A percentile compares a stretch with the other conserved stretches of the same genome.
phyloP scores from a whole-genome alignment of 2,888 invertebrate species.

The Atethmia centrago region DNA sequence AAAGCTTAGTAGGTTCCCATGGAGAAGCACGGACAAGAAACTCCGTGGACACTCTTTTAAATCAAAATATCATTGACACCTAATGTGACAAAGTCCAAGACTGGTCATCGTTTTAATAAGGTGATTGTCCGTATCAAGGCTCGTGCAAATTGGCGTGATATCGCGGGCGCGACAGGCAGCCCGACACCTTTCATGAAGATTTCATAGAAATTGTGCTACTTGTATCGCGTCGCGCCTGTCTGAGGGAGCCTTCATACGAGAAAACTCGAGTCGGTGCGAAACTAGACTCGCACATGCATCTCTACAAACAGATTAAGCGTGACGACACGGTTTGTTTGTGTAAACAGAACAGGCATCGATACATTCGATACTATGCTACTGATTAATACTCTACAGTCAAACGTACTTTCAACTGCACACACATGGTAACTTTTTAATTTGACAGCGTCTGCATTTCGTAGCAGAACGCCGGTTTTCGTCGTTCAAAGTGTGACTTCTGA shows the following conservation, averaged over 20 bases:
- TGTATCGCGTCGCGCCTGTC: too few species aligned
- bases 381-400: constrained; percentile 12
- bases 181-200: too few species aligned
- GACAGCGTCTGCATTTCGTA: neutral
- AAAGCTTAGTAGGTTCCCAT: neutral
- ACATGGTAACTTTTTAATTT: neutral
- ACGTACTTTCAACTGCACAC: neutral
- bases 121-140: neutral
- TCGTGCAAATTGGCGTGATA: too few species aligned
- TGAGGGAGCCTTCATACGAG: too few species aligned
- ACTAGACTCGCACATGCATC: constrained; percentile 26
- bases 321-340: constrained; percentile 19
- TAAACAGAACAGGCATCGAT: constrained; percentile 4
- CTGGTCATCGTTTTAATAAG: neutral
- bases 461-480: neutral
- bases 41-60: neutral
- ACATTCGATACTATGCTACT: constrained; percentile 1
- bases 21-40: neutral
- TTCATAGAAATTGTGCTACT: too few species aligned
- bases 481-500: neutral
- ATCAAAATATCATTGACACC: neutral
- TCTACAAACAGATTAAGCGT: constrained; percentile 21
- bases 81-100: neutral
- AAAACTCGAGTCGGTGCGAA: neutral
- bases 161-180: too few species aligned